Conservation (phyloP, 2,888 invertebrate genomes). For the Eledona agricola region DNA sequence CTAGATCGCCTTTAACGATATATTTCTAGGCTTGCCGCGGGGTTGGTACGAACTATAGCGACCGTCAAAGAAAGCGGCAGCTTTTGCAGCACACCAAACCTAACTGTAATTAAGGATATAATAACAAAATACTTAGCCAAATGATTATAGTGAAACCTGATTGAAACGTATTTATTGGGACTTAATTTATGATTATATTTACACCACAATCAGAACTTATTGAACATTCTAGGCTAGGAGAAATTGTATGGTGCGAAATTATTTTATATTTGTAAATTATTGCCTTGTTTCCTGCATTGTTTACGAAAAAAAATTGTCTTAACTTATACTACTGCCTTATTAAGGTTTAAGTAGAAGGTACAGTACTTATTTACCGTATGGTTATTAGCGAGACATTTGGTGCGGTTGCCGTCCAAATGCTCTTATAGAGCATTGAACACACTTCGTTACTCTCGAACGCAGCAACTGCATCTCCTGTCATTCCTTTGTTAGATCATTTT, state of each 20-base stretch:
- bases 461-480: constrained; percentile 14
- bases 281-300: constrained; percentile 37
- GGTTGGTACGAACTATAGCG: constrained; percentile 34
- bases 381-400: constrained; percentile 34
- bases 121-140: constrained; percentile 45
- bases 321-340: constrained; percentile 45
- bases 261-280: constrained; percentile 49
- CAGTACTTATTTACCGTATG: constrained; percentile 34
- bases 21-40: constrained; percentile 43
- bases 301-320: constrained; percentile 23
- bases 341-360: constrained; percentile 34
- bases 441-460: constrained; percentile 30
- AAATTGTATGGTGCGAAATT: constrained; percentile 39
- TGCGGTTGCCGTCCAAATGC: too few relatives aligned
- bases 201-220: constrained; percentile 40
- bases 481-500: constrained; percentile 32
- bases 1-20: constrained; percentile 44
- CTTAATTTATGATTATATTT: constrained; percentile 35
- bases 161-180: constrained; percentile 24
- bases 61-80: constrained; percentile 35
- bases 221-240: constrained; percentile 37
- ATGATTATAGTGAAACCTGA: constrained; percentile 38
- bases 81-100: constrained; percentile 47
- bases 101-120: constrained; percentile 42
- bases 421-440: constrained; percentile 43